A percentile compares a stretch with the other conserved stretches of the same genome.
These are phyloP conservation scores for Sebastes nivosus DNA, from an alignment of 2,797 vertebrate genomes.

Conservation along the genomic window DNA sequence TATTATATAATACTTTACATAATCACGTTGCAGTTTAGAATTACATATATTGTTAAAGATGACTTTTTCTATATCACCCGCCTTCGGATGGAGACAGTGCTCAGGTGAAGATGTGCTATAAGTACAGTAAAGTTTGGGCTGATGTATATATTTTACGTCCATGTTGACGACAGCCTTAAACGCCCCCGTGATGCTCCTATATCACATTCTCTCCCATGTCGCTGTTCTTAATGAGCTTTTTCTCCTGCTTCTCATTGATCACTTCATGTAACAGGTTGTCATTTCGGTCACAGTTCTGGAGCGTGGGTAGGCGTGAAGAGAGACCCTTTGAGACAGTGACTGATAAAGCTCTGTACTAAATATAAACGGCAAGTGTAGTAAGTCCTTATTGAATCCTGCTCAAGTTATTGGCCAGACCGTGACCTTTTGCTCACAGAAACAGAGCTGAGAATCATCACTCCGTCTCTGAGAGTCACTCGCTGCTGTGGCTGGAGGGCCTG, in stretches of 20 bases:
- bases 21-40: neutral
- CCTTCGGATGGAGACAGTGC: neutral
- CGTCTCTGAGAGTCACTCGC: neutral
- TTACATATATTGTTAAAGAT: neutral
- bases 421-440: conserved; percentile 9
- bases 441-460: neutral
- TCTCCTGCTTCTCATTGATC: conserved; percentile 4
- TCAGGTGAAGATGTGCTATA: neutral
- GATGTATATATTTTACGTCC: neutral
- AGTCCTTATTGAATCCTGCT: neutral
- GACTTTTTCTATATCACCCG: neutral
- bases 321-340: neutral
- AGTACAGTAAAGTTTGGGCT: neutral
- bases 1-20: neutral
- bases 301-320: neutral
- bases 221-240: neutral
- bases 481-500: neutral
- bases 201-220: neutral
- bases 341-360: neutral
- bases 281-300: neutral
- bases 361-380: neutral
- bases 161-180: neutral
- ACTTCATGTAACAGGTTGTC: neutral
- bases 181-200: neutral
- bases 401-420: neutral